Conservation (phyloP, 2,888 invertebrate genomes). For the Calameuta idolon region DNA sequence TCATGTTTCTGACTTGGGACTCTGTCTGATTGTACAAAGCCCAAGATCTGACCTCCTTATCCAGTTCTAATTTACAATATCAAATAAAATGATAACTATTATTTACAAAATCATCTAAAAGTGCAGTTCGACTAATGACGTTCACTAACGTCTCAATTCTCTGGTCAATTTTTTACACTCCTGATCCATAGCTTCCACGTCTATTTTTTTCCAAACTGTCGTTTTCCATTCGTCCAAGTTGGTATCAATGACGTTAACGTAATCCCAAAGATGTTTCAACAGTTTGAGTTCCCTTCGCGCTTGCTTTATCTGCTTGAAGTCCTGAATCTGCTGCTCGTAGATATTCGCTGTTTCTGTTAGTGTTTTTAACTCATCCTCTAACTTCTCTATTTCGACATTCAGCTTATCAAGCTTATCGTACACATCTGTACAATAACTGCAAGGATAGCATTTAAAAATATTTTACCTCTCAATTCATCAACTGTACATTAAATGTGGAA, state of each 20-base stretch:
- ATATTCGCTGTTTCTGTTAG: conserved; percentile 81
- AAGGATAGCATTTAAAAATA: conserved; percentile 67
- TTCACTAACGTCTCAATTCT: conserved; percentile 77
- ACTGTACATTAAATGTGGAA: not conserved
- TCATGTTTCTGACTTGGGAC: conserved; percentile 87
- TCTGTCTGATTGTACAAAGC: conserved; percentile 86
- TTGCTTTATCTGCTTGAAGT: conserved; percentile 81
- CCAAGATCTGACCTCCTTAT: conserved; percentile 77
- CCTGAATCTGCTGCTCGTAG: conserved; percentile 89
- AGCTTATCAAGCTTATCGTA: conserved; percentile 79
- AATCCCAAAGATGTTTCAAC: conserved; percentile 91
- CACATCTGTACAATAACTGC: conserved; percentile 76
- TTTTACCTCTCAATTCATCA: not conserved
- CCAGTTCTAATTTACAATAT: conserved; percentile 64
- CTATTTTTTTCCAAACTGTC: conserved; percentile 93
- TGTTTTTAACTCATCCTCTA: conserved; percentile 77
- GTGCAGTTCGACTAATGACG: conserved; percentile 2
- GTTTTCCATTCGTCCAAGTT: conserved; percentile 93
- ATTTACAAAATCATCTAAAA: not conserved
- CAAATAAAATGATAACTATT: conserved; percentile 7
- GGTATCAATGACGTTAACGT: conserved; percentile 82
- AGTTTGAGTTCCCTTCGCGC: conserved; percentile 83
- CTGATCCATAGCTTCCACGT: conserved; percentile 94
- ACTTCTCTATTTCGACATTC: conserved; percentile 73
- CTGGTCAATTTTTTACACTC: conserved; percentile 94